Conservation (phyloP, 1,140 invertebrate genomes). For the Gonatopus flavifemur region DNA sequence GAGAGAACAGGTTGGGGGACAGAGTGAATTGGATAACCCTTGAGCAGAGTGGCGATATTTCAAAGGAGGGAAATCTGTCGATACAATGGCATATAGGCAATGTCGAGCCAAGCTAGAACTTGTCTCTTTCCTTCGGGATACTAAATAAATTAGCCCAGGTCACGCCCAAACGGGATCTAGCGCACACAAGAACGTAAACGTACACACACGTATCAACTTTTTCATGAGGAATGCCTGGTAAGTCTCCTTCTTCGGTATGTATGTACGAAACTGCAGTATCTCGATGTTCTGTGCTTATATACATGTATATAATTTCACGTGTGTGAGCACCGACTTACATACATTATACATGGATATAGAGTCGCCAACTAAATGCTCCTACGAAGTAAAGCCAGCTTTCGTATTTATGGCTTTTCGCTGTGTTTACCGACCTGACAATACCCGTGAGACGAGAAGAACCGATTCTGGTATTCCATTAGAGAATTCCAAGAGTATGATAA, state of each 20-base stretch:
- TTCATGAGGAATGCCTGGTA: too few relatives aligned
- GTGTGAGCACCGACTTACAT: too few relatives aligned
- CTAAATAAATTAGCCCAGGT: constrained; percentile 38
- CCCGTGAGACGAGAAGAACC: background rate
- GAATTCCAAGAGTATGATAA: background rate
- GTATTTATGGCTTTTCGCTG: constrained; percentile 10
- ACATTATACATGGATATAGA: too few relatives aligned
- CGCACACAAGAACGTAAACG: too few relatives aligned
- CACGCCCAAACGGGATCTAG: constrained; percentile 28
- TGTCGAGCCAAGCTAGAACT: constrained; percentile 1
- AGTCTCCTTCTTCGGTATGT: too few relatives aligned
- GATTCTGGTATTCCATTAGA: background rate
- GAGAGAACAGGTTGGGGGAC: background rate
- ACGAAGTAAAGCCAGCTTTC: too few relatives aligned
- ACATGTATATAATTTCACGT: background rate
- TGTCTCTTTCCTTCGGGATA: constrained; percentile 20
- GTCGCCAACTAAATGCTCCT: constrained; percentile 4
- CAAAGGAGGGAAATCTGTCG: constrained; percentile 35
- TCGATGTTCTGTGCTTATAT: too few relatives aligned
- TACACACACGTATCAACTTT: too few relatives aligned
- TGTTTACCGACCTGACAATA: constrained; percentile 3
- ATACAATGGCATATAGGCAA: constrained; percentile 29
- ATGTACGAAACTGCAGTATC: too few relatives aligned
- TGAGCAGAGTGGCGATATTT: constrained; percentile 29
- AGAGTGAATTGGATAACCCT: too few relatives aligned